Evolutionary conservation across 2,113 vertebrate species (phyloP).

Genomic region (Callipepla squamata): DNA sequence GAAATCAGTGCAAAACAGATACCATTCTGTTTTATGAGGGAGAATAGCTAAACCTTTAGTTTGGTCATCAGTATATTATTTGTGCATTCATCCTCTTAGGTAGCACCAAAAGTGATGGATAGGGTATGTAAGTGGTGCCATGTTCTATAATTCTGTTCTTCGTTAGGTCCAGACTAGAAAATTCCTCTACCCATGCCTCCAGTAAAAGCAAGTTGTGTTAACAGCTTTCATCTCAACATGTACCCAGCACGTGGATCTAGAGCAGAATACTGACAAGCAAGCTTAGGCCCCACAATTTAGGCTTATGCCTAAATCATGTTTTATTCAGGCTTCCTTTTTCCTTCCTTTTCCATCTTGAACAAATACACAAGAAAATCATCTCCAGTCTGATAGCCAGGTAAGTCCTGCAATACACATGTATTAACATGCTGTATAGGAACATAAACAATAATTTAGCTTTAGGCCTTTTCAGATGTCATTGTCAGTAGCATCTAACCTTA

Average conservation of each 20-base stretch:
- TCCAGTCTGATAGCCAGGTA: not conserved
- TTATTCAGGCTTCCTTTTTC: not conserved
- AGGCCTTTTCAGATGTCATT: not conserved
- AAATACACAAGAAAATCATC: not conserved
- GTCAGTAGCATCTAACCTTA: not conserved
- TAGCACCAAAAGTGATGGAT: not conserved
- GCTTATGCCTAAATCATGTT: not conserved
- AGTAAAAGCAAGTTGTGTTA: not conserved
- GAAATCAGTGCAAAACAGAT: not conserved
- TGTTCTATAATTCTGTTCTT: not conserved
- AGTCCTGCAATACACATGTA: not conserved
- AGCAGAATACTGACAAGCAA: not conserved
- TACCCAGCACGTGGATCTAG: not conserved
- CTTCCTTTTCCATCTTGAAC: not conserved
- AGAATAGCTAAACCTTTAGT: not conserved
- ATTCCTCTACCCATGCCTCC: not conserved
- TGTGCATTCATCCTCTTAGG: not conserved
- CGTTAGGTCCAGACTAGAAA: not conserved
- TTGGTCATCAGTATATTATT: not conserved
- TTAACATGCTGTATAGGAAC: not conserved
- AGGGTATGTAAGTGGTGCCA: not conserved
- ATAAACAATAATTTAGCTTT: not conserved
- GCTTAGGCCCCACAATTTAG: not conserved
- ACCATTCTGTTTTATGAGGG: not conserved
- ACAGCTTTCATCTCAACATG: not conserved